Evolutionary conservation across 2,888 invertebrate species (phyloP).

Genomic region (Mimachlamys varia): DNA sequence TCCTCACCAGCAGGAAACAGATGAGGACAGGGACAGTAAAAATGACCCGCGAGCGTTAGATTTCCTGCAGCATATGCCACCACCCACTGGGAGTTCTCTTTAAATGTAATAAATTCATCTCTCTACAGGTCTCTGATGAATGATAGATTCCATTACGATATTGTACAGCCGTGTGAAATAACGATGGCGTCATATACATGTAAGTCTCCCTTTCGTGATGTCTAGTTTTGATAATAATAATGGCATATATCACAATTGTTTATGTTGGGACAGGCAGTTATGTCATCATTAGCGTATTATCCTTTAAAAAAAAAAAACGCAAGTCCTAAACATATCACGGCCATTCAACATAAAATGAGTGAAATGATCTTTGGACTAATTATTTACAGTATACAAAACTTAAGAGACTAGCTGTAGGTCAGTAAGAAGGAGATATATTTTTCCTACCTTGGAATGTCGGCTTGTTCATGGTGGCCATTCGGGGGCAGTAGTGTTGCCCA

Average conservation of each 20-base stretch:
- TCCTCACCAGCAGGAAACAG: too few species aligned
- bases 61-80: not conserved
- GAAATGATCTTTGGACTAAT: too few species aligned
- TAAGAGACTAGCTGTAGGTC: not conserved
- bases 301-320: too few species aligned
- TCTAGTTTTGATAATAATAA: not conserved
- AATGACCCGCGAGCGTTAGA: not conserved
- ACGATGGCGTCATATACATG: not conserved
- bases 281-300: too few species aligned
- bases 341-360: too few species aligned
- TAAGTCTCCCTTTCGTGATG: not conserved
- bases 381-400: too few species aligned
- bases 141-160: not conserved
- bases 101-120: not conserved
- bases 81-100: not conserved
- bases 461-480: conserved; percentile 99
- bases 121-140: not conserved
- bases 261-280: too few species aligned
- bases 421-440: not conserved
- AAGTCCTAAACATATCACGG: too few species aligned
- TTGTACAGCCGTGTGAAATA: not conserved
- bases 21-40: too few species aligned
- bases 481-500: conserved; percentile 98
- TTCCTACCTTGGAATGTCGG: conserved; percentile 93
- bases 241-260: too few species aligned